A percentile compares a stretch with the other conserved stretches of the same genome.
phyloP scores from a whole-genome alignment of 2,888 invertebrate species.

The Papilio elwesi region DNA sequence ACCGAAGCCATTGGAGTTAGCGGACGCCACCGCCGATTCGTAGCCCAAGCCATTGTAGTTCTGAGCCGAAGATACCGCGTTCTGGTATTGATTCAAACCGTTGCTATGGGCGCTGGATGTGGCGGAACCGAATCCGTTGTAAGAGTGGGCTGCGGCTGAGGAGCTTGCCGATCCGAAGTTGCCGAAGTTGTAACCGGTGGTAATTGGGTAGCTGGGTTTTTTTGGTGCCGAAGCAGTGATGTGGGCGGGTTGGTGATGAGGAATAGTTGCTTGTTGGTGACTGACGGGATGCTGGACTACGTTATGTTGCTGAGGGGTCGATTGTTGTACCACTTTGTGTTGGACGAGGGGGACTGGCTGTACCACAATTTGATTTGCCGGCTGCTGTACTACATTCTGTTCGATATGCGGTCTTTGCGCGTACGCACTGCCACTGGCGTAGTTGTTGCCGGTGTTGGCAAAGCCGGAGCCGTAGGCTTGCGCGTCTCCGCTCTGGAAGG shows the following conservation, averaged over 20 bases:
- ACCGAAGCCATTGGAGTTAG: constrained; percentile 50
- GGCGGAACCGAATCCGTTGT: constrained; percentile 57
- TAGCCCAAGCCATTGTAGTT: constrained; percentile 51
- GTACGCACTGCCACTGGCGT: constrained; percentile 66
- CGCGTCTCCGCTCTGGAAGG: constrained; percentile 67
- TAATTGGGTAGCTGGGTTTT: constrained; percentile 52
- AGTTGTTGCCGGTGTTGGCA: constrained; percentile 54
- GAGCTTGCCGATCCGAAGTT: constrained; percentile 56
- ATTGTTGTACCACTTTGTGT: constrained; percentile 7
- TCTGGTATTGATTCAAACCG: constrained; percentile 52
- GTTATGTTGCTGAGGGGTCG: neutral
- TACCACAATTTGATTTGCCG: constrained; percentile 1
- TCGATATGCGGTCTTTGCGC: constrained; percentile 49
- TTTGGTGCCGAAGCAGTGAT: constrained; percentile 50
- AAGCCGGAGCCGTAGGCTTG: constrained; percentile 66
- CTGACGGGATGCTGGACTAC: constrained; percentile 44
- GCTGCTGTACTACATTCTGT: constrained; percentile 39
- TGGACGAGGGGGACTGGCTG: constrained; percentile 31
- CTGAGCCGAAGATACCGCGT: constrained; percentile 55
- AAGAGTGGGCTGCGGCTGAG: constrained; percentile 59
- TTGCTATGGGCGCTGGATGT: constrained; percentile 51
- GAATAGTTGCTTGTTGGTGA: constrained; percentile 44
- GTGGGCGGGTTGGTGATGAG: constrained; percentile 45
- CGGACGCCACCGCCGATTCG: constrained; percentile 51
- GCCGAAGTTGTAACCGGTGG: constrained; percentile 62